Evolutionary conservation across 2,888 invertebrate genomes (phyloP).

Genomic region (Drosophila diplacantha): DNA sequence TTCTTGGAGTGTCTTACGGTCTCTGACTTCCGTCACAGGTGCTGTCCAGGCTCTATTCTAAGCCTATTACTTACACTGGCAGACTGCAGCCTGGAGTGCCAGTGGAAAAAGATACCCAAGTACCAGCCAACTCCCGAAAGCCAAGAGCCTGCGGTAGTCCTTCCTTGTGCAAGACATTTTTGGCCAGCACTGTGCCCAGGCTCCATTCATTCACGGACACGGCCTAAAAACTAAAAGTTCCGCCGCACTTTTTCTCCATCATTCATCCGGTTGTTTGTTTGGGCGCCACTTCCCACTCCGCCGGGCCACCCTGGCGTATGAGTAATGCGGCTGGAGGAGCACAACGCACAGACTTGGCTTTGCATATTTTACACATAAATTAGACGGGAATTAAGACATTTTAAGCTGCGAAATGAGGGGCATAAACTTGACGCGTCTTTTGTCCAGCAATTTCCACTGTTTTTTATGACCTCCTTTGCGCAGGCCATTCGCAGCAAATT

Average conservation of each 20-base stretch:
- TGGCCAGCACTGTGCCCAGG: conserved; percentile 18
- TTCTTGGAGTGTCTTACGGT: conserved; percentile 6
- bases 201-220: conserved; percentile 17
- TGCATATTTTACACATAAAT: conserved; percentile 59
- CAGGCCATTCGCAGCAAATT: conserved; percentile 53
- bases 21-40: conserved; percentile 26
- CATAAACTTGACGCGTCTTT: conserved; percentile 50
- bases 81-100: conserved; percentile 5
- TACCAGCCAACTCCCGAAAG: conserved; percentile 7
- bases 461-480: conserved; percentile 44
- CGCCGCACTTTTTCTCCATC: conserved; percentile 17
- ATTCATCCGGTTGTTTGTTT: conserved; percentile 29
- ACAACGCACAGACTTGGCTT: conserved; percentile 39
- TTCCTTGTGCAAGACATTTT: conserved; percentile 2
- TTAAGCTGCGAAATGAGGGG: conserved; percentile 49
- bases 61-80: conserved; percentile 34
- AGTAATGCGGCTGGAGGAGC: conserved; percentile 45
- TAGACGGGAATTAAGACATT: conserved; percentile 60
- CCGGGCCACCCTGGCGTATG: conserved; percentile 46
- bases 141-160: not conserved
- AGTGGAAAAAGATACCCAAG: not conserved
- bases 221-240: conserved; percentile 42
- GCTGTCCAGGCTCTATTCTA: conserved; percentile 15
- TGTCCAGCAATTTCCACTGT: conserved; percentile 30
- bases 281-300: conserved; percentile 1